A percentile compares a stretch with the other conserved stretches of the same genome.
Conservation (phyloP, 2,113 vertebrate genomes). For the Oenanthe oenanthe region DNA sequence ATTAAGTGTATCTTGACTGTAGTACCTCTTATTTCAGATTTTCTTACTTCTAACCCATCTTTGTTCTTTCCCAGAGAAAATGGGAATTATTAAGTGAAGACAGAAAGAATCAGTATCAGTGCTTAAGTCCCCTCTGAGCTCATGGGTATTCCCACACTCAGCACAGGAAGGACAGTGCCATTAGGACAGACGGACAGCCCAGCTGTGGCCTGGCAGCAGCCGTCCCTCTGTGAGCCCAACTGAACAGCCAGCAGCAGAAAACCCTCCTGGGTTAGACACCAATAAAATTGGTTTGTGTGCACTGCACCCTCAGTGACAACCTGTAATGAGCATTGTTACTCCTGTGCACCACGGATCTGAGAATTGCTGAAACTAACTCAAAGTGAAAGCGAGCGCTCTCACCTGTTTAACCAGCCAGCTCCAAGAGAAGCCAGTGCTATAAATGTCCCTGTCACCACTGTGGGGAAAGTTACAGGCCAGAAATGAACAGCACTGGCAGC, state of each 20-base stretch:
- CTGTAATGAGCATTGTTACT: background rate
- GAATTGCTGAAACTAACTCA: background rate
- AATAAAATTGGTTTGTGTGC: background rate
- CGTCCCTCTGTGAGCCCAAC: fast-evolving
- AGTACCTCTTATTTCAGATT: background rate
- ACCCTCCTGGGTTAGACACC: background rate
- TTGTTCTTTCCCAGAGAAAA: background rate
- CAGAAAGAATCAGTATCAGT: background rate
- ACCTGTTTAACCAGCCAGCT: background rate
- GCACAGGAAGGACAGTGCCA: background rate
- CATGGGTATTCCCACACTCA: fast-evolving
- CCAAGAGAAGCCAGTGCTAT: fast-evolving
- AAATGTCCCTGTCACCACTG: background rate
- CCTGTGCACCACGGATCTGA: background rate
- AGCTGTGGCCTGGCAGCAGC: background rate
- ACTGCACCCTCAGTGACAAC: background rate
- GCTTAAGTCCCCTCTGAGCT: background rate
- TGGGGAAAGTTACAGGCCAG: background rate
- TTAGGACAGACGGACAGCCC: background rate
- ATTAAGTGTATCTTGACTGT: background rate
- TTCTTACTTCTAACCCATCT: background rate
- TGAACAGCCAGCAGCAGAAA: background rate
- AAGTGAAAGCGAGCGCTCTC: background rate
- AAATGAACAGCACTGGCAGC: background rate
- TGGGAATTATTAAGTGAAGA: background rate